These are phyloP conservation scores for Macroteleia sp. DNA, from an alignment of 2,888 invertebrate species.

Conservation along the genomic window DNA sequence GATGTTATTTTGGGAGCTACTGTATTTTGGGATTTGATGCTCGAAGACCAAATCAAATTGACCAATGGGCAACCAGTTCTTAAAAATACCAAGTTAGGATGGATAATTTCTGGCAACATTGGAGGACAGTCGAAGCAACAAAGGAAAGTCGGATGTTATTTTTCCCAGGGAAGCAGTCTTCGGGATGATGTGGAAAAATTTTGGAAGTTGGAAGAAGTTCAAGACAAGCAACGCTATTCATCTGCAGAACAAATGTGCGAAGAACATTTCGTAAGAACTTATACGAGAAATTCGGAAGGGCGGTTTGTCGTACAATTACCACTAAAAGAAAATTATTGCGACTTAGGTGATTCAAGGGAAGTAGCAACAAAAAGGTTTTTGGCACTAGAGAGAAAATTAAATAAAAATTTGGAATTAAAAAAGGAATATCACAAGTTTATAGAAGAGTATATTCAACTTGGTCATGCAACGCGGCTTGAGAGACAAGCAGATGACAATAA, in stretches of 20 bases:
- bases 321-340: conserved; percentile 3
- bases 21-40: neutral
- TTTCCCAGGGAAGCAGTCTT: neutral
- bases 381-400: neutral
- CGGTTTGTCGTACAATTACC: neutral
- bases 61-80: neutral
- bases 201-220: conserved; percentile 1
- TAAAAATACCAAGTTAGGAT: conserved; percentile 1
- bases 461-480: neutral
- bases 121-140: neutral
- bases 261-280: neutral
- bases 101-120: conserved; percentile 2
- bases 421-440: conserved; percentile 30
- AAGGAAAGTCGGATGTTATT: neutral
- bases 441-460: conserved; percentile 24
- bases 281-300: neutral
- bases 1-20: neutral
- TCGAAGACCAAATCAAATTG: conserved; percentile 2
- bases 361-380: conserved; percentile 52
- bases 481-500: neutral
- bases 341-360: conserved; percentile 7
- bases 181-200: conserved; percentile 23
- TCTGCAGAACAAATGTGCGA: neutral
- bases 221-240: neutral
- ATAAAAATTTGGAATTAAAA: neutral